Percentiles rank a stretch among this genome's conserved stretches.
Evolutionary conservation across 2,888 invertebrate species (phyloP).

Genomic region (Allygus modestus): DNA sequence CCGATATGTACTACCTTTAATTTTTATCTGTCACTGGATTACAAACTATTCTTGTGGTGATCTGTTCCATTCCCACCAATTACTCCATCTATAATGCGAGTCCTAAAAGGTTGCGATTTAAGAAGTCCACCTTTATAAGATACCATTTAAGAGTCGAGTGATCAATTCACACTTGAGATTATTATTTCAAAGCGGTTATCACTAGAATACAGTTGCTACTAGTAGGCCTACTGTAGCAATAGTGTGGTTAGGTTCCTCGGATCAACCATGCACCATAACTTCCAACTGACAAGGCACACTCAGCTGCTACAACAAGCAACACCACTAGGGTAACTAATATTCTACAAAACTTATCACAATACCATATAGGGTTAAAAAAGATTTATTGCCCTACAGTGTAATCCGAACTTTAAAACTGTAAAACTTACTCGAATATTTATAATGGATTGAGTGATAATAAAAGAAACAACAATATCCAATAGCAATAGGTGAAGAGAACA

Average conservation of each 20-base stretch:
- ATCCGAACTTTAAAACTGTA: neutral
- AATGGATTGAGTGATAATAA: neutral
- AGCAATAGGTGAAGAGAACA: neutral
- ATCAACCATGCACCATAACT: conserved; percentile 11
- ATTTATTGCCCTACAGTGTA: neutral
- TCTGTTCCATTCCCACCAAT: no score
- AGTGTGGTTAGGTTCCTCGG: neutral
- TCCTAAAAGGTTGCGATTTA: no score
- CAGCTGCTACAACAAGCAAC: neutral
- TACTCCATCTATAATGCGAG: no score
- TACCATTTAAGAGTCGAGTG: neutral
- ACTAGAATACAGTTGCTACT: neutral
- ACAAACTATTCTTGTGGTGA: no score
- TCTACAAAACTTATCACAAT: neutral
- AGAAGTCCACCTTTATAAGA: no score
- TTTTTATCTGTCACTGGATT: no score
- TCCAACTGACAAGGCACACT: conserved; percentile 17
- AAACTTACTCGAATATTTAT: neutral
- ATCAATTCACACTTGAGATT: neutral
- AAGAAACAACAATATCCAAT: neutral
- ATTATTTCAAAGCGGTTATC: conserved; percentile 3
- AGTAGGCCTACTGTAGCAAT: neutral
- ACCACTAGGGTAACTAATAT: neutral
- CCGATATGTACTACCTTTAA: no score
- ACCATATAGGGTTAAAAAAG: neutral